Conservation (phyloP, 2,888 invertebrate species). For the Andricus quercusramuli region DNA sequence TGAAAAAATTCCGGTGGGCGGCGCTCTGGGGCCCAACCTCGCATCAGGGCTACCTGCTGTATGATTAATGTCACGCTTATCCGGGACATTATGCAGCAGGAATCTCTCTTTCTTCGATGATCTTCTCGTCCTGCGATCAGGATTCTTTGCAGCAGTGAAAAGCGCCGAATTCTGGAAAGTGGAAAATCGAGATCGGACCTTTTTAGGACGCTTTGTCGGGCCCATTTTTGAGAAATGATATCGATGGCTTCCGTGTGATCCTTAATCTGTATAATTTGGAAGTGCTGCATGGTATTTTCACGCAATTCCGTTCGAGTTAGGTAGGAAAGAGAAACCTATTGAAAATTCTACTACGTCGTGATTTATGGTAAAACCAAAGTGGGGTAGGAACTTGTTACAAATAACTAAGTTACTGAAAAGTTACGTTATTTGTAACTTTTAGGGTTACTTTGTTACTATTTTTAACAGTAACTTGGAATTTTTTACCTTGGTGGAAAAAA, state of each 20-base stretch:
- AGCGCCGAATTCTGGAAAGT: constrained; percentile 13
- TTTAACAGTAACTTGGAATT: too few species aligned
- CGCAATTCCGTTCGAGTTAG: background rate
- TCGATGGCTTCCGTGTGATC: background rate
- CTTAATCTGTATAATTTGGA: constrained; percentile 4
- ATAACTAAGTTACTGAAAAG: too few species aligned
- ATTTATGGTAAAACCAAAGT: too few species aligned
- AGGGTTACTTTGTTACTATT: too few species aligned
- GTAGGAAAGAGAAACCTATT: too few species aligned
- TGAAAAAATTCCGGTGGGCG: constrained; percentile 58
- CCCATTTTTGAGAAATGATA: constrained; percentile 15
- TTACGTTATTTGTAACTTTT: too few species aligned
- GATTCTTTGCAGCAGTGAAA: constrained; percentile 6
- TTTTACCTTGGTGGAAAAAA: too few species aligned
- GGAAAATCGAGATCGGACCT: constrained; percentile 16
- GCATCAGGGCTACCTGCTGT: constrained; percentile 64
- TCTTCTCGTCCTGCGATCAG: background rate
- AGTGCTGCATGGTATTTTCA: background rate
- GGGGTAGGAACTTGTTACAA: too few species aligned
- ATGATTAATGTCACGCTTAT: constrained; percentile 70
- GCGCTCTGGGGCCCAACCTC: constrained; percentile 55
- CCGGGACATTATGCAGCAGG: constrained; percentile 55
- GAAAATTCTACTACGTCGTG: too few species aligned
- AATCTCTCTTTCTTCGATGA: constrained; percentile 41
- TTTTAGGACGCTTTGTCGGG: constrained; percentile 18